These are phyloP conservation scores for Linurgus olivaceus DNA, from an alignment of 2,797 vertebrate genomes.

Conservation along the genomic window DNA sequence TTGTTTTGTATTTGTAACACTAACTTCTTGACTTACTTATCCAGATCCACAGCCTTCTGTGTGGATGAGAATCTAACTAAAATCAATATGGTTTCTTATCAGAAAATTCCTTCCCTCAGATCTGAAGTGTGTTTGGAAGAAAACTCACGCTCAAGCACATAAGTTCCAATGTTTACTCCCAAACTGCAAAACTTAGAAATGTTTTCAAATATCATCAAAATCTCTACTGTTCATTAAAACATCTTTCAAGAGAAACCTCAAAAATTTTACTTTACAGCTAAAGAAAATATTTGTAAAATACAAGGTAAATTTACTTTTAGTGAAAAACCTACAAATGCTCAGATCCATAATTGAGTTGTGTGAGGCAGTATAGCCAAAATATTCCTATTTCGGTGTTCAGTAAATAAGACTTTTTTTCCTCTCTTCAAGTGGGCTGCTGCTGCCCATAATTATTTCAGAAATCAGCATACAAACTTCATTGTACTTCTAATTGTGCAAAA, in stretches of 20 bases:
- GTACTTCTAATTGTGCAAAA: not conserved
- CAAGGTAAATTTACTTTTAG: not conserved
- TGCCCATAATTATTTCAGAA: not conserved
- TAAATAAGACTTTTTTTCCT: not conserved
- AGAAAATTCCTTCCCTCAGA: not conserved
- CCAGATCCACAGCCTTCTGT: not conserved
- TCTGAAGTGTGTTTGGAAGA: not conserved
- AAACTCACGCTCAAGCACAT: not conserved
- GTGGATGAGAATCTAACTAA: not conserved
- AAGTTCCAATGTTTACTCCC: not conserved
- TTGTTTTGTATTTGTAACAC: not conserved
- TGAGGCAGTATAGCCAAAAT: not conserved
- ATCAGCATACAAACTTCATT: not conserved
- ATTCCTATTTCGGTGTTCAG: not conserved
- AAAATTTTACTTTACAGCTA: not conserved
- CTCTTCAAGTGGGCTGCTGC: not conserved
- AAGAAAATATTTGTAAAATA: not conserved
- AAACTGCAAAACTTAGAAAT: not conserved
- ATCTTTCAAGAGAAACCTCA: not conserved
- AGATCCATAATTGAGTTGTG: not conserved
- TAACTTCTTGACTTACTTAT: not conserved
- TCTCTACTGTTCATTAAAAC: not conserved
- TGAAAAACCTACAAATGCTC: not conserved
- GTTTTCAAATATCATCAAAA: not conserved
- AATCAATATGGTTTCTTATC: not conserved